Conservation (phyloP, 2,888 invertebrate genomes). For the Trachelus iudaicus region DNA sequence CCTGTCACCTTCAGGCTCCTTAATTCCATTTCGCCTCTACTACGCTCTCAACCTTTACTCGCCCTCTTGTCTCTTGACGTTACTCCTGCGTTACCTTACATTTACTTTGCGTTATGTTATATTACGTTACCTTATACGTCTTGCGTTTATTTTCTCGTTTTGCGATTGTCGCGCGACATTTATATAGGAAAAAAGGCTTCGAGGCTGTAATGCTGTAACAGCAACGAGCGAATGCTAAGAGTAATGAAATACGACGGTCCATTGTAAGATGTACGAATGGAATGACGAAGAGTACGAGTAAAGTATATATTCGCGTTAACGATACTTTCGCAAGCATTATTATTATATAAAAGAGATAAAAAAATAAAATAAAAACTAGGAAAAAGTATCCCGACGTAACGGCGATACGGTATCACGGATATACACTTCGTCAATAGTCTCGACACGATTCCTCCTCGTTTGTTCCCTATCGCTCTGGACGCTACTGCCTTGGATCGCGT, state of each 20-base stretch:
- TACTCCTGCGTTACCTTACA: not conserved
- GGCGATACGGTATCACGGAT: not conserved
- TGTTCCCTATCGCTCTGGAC: not conserved
- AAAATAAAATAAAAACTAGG: not conserved
- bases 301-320: constrained; percentile 23
- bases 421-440: not conserved
- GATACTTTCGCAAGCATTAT: constrained; percentile 22
- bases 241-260: constrained; percentile 5
- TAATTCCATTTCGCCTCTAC: not conserved
- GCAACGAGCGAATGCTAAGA: not conserved
- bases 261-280: not conserved
- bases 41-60: not conserved
- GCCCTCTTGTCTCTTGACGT: not conserved
- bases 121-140: not conserved
- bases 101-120: not conserved
- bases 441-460: not conserved
- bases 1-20: not conserved
- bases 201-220: not conserved
- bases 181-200: not conserved
- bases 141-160: not conserved
- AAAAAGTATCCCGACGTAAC: constrained; percentile 4
- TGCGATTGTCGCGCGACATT: not conserved
- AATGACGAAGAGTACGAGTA: not conserved
- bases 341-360: constrained; percentile 18
- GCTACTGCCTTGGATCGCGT: not conserved